Percentiles rank a stretch among this genome's conserved stretches.
phyloP scores from a whole-genome alignment of 1,140 invertebrate species.

The Plectrocnemia conspersa region DNA sequence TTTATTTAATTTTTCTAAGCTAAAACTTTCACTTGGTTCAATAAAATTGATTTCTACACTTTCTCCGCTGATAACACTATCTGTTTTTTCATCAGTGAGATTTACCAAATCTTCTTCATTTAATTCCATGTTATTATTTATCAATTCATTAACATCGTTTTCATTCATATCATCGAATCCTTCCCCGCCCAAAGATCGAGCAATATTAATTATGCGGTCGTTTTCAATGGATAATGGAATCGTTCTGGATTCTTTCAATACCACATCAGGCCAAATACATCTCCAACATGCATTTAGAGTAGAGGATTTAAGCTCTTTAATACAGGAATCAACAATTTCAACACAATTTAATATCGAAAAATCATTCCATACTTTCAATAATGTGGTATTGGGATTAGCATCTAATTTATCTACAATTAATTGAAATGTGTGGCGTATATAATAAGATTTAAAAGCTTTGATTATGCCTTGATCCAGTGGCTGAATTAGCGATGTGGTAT shows the following conservation, averaged over 20 bases:
- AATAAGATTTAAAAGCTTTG: conserved; percentile 15
- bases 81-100: background rate
- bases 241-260: background rate
- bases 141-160: conserved; percentile 4
- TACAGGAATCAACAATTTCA: conserved; percentile 6
- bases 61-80: background rate
- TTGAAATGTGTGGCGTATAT: conserved; percentile 20
- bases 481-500: conserved; percentile 35
- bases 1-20: background rate
- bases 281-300: conserved; percentile 26
- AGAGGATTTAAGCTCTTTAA: conserved; percentile 20
- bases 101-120: conserved; percentile 4
- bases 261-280: conserved; percentile 19
- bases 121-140: background rate
- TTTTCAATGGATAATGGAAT: conserved; percentile 4
- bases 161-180: background rate
- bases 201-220: conserved; percentile 16
- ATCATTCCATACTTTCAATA: conserved; percentile 25
- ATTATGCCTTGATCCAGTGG: conserved; percentile 25
- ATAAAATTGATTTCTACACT: background rate
- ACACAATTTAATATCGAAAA: conserved; percentile 24
- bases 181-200: background rate
- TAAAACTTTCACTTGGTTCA: background rate
- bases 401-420: conserved; percentile 19
- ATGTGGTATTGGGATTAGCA: conserved; percentile 4